Evolutionary conservation across 2,797 vertebrate genomes (phyloP), one percentile per base, ranked within the genome.

Genomic region (Halcyon badia): DNA sequence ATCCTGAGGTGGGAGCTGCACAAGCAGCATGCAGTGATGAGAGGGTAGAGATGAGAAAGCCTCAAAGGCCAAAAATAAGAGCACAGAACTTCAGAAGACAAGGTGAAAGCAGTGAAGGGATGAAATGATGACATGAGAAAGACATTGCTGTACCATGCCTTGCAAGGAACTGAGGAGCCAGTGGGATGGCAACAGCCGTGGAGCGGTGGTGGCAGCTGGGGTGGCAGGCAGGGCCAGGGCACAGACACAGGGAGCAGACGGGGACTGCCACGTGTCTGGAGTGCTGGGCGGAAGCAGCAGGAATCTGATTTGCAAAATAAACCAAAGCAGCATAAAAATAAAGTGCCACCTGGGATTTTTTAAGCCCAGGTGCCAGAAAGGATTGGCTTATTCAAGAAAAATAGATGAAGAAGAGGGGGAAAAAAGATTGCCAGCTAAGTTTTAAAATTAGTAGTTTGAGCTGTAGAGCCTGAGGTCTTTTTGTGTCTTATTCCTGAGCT

Each of bases 81-180:
- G 21, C 65, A 14, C 0, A 28, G 52, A 86, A 61, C 57, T 83
- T 72, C 82, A 58, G 62, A 51, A 54, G 54, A 12, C 65, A 56
- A 37, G 33, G 49, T 25, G 72, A 79, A 78, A 49, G 41, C 65
- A 81, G 10, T 0, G 1, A 65, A 72, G 61, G 65, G 42, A 48
- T 56, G 66, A 83, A 87, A 60, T 5, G 60, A 30, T 51, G 41
- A 37, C n/a, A 25, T 2, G 71, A 69, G 57, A 58, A 65, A 64
- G 49, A 22, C 17, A 5, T 7, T 7, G 46, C 41, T 80, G 46
- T 19, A 33, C 31, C 5, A 3, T 0, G 0, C 13, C 42, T 48
- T 54, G 46, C 31, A 25, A 78, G 42, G 57, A 60, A 5, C 21
- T 1, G 31, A 65, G 57, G 41, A 90, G 70, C 21, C 72, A n/a